Evolutionary conservation across 2,797 vertebrate species (phyloP).

Genomic region (Pangasius krempfi): DNA sequence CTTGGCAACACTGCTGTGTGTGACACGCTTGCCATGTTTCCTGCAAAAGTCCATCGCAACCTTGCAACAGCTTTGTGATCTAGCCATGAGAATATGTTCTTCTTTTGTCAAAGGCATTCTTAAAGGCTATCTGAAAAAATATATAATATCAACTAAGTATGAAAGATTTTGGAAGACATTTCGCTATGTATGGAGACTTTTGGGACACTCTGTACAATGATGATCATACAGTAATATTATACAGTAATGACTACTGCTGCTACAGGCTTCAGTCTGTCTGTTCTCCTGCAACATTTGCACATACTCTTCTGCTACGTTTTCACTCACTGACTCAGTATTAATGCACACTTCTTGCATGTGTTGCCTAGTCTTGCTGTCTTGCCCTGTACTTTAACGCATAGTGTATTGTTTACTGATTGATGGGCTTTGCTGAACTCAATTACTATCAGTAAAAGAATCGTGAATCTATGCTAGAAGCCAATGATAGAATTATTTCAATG

Average conservation of each 20-base stretch:
- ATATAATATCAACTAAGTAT: no score
- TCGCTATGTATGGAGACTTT: no score
- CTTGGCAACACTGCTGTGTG: no score
- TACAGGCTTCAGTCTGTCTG: not conserved
- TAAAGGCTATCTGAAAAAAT: no score
- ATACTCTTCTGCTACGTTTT: not conserved
- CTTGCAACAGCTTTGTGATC: no score
- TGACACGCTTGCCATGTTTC: no score
- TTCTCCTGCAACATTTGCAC: not conserved
- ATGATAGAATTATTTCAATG: not conserved
- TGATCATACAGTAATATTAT: not conserved
- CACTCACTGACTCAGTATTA: not conserved
- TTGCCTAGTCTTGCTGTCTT: not conserved
- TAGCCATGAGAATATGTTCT: no score
- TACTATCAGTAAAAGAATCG: not conserved
- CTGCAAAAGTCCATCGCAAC: no score
- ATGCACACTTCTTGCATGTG: not conserved
- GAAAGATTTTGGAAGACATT: no score
- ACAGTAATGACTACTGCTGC: not conserved
- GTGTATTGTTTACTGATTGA: not conserved
- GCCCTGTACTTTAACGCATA: not conserved
- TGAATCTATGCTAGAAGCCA: no score
- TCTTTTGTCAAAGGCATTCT: no score
- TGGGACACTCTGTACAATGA: no score
- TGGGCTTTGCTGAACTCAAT: not conserved